Evolutionary conservation across 2,797 vertebrate species (phyloP).

Genomic region (Sebastes cheni): DNA sequence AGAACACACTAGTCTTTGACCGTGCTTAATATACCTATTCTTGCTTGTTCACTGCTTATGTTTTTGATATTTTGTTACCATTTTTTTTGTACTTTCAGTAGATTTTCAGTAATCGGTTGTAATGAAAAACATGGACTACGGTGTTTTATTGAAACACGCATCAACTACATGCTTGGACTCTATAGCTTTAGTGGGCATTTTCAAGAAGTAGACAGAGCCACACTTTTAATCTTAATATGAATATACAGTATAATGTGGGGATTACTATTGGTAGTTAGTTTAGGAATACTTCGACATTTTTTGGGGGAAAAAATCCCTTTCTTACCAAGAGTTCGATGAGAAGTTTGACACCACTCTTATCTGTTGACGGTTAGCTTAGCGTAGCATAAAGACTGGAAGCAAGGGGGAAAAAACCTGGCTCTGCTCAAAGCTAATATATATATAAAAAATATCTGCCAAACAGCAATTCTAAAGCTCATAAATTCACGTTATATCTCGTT

Average conservation of each 20-base stretch:
- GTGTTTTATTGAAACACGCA: too few relatives aligned
- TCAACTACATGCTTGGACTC: too few relatives aligned
- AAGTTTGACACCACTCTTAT: too few relatives aligned
- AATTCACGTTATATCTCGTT: background rate
- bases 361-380: background rate
- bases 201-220: too few relatives aligned
- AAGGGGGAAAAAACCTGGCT: background rate
- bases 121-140: too few relatives aligned
- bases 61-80: too few relatives aligned
- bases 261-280: background rate
- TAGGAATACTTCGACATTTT: background rate
- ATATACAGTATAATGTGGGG: background rate
- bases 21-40: too few relatives aligned
- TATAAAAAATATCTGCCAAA: background rate
- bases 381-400: background rate
- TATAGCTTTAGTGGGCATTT: too few relatives aligned
- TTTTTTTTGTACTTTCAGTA: too few relatives aligned
- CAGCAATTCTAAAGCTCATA: background rate
- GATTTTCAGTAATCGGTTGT: too few relatives aligned
- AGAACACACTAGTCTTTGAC: too few relatives aligned
- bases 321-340: background rate
- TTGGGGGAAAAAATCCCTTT: fast-evolving
- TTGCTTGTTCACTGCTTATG: too few relatives aligned
- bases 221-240: background rate
- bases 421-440: background rate